Conservation (phyloP, 1,140 invertebrate species). For the Ceratina japonica region DNA sequence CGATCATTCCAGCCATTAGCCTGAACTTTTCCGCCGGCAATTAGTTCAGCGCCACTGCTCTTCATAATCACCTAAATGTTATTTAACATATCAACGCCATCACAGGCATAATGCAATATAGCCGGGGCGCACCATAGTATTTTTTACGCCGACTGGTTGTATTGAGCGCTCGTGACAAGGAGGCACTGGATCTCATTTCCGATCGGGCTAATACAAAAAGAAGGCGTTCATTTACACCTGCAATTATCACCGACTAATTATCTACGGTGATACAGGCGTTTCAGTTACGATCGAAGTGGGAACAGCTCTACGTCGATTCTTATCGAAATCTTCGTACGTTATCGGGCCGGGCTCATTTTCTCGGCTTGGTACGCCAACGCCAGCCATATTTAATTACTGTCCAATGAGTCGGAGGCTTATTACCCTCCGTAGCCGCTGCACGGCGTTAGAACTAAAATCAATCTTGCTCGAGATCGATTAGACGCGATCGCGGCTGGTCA, state of each 20-base stretch:
- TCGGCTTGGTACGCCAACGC: slow-evolving; percentile 28
- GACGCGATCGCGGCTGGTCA: slow-evolving; percentile 41
- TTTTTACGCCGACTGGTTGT: not conserved
- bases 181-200: not conserved
- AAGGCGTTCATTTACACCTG: slow-evolving; percentile 11
- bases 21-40: not conserved
- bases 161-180: not conserved
- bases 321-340: slow-evolving; percentile 37
- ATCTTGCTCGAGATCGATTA: slow-evolving; percentile 60
- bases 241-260: slow-evolving; percentile 29
- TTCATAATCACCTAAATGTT: not conserved
- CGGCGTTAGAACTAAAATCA: slow-evolving; percentile 56
- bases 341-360: slow-evolving; percentile 22
- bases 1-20: not conserved
- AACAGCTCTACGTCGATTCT: slow-evolving; percentile 21
- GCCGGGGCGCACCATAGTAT: not conserved
- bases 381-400: slow-evolving; percentile 55
- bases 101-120: not conserved
- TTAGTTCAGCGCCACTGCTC: not conserved
- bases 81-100: slow-evolving; percentile 18
- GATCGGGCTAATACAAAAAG: not conserved
- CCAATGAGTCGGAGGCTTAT: slow-evolving; percentile 51
- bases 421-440: slow-evolving; percentile 39
- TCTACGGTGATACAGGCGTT: not conserved
- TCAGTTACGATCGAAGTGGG: not conserved